These are phyloP conservation scores for Picathartes gymnocephalus DNA, from an alignment of 2,113 vertebrate genomes.

Conservation along the genomic window DNA sequence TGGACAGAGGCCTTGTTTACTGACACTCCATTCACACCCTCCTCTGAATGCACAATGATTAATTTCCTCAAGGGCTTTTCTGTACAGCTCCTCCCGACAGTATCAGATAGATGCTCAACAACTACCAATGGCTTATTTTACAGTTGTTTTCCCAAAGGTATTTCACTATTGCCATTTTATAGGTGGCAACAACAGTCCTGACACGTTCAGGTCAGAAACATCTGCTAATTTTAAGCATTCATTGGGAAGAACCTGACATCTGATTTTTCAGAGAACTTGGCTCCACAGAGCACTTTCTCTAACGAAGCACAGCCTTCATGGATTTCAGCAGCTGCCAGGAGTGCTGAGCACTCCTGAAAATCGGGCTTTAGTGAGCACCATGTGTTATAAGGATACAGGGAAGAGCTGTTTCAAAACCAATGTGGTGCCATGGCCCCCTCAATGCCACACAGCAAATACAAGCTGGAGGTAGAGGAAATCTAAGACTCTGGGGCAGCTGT, in stretches of 20 bases:
- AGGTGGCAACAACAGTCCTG: background rate
- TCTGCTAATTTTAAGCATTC: background rate
- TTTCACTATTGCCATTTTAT: background rate
- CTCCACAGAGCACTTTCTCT: background rate
- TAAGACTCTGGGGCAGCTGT: background rate
- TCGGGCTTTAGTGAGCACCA: background rate
- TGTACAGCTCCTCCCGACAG: background rate
- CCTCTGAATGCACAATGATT: background rate
- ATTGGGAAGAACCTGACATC: background rate
- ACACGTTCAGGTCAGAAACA: background rate
- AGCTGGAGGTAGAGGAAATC: background rate
- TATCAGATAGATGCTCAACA: background rate
- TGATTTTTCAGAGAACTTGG: background rate
- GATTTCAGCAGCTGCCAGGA: background rate
- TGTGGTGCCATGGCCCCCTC: background rate
- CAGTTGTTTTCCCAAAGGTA: background rate
- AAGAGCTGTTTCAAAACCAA: background rate
- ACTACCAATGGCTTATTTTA: background rate
- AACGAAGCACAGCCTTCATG: background rate
- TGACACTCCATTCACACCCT: background rate
- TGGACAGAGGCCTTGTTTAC: background rate
- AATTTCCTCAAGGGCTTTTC: conserved; percentile 42
- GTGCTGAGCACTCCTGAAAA: background rate
- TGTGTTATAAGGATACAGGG: background rate
- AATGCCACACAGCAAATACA: background rate